Evolutionary conservation across 2,113 vertebrate species (phyloP).

Genomic region (Amblyopsis rosae): DNA sequence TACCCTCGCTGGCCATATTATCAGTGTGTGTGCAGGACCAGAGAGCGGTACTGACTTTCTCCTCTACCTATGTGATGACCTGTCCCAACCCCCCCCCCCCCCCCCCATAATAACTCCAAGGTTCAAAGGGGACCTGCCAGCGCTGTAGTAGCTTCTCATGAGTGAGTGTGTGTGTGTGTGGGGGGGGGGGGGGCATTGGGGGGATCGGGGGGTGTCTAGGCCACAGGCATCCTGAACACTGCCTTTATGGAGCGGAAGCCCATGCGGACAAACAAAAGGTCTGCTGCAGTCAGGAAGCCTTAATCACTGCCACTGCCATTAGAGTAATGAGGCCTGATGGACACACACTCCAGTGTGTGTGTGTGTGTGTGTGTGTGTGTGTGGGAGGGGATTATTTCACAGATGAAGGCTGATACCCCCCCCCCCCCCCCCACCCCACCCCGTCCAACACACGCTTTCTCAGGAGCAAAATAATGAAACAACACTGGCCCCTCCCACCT

Average conservation of each 20-base stretch:
- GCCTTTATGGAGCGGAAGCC: conserved; percentile 67
- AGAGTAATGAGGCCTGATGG: conserved; percentile 81
- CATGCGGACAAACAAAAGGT: conserved; percentile 71
- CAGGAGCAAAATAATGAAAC: conserved; percentile 64
- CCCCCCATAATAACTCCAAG: conserved; percentile 53
- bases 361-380: conserved; percentile 32
- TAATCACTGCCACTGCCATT: conserved; percentile 77
- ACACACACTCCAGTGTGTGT: conserved; percentile 60
- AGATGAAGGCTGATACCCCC: conserved; percentile 71
- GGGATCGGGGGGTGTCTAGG: not conserved
- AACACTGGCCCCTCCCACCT: conserved; percentile 33
- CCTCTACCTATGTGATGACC: conserved; percentile 50
- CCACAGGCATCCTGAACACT: conserved; percentile 50
- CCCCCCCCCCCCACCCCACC: conserved; percentile 7
- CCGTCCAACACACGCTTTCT: conserved; percentile 41
- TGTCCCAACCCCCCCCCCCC: conserved; percentile 43
- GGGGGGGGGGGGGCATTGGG: not conserved
- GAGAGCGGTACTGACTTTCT: conserved; percentile 55
- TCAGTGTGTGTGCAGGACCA: conserved; percentile 69
- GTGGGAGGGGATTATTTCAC: conserved; percentile 61
- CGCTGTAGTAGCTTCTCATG: conserved; percentile 25
- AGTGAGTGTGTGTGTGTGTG: not conserved
- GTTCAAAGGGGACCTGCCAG: conserved; percentile 55
- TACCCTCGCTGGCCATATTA: conserved; percentile 58
- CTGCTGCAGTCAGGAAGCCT: conserved; percentile 77